Percentiles rank a stretch among this genome's conserved stretches.
These are phyloP conservation scores for Bubo blakistoni DNA, from an alignment of 2,113 vertebrate genomes.

Conservation along the genomic window DNA sequence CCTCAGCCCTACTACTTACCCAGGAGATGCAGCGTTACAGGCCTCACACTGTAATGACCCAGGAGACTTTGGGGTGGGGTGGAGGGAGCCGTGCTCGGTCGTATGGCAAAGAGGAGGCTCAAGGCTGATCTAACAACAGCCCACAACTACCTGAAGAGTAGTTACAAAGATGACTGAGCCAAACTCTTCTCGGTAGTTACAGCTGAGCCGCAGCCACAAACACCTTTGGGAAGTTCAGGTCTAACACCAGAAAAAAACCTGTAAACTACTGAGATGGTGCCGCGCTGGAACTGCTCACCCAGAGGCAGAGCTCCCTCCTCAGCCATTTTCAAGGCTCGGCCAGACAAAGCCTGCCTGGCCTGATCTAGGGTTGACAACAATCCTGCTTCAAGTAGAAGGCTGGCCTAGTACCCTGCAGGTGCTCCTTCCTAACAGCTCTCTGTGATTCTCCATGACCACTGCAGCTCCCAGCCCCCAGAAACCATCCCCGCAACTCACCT, in stretches of 20 bases:
- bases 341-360: not conserved
- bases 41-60: not conserved
- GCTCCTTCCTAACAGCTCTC: not conserved
- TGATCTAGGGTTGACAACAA: not conserved
- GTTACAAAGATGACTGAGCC: not conserved
- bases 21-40: not conserved
- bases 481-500: conserved; percentile 71
- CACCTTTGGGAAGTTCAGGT: not conserved
- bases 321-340: not conserved
- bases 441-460: not conserved
- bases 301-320: not conserved
- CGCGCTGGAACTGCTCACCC: not conserved
- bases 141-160: not conserved
- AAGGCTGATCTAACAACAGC: not conserved
- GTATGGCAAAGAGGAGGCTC: not conserved
- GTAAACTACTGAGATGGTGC: not conserved
- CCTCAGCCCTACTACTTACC: not conserved
- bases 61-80: not conserved
- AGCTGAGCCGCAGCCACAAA: not conserved
- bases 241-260: not conserved
- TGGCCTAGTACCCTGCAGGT: not conserved
- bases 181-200: not conserved
- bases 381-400: not conserved
- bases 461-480: not conserved
- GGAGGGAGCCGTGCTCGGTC: not conserved